Percentiles rank a stretch among this genome's conserved stretches.
These are phyloP conservation scores for Paracanthobrama guichenoti DNA, from an alignment of 2,113 vertebrate genomes.

Conservation along the genomic window DNA sequence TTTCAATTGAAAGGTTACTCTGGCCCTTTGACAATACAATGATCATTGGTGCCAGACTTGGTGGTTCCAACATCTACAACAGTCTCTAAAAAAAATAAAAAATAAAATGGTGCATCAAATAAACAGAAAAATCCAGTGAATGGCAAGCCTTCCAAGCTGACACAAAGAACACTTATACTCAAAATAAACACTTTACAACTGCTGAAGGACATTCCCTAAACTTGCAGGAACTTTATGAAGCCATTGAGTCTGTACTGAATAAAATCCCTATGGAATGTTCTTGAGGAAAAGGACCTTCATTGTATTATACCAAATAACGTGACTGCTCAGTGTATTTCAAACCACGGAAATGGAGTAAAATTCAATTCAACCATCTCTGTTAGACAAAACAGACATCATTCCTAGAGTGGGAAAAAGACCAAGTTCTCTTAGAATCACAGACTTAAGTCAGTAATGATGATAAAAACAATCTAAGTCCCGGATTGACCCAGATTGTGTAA, in stretches of 20 bases:
- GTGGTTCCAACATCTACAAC: conserved; percentile 22
- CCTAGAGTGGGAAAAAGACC: neutral
- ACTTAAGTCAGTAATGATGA: neutral
- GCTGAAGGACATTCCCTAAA: conserved; percentile 17
- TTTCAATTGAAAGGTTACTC: neutral
- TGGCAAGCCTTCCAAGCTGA: neutral
- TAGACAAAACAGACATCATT: neutral
- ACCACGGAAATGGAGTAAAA: neutral
- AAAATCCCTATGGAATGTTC: conserved; percentile 5
- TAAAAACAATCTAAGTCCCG: neutral
- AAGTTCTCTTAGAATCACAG: neutral
- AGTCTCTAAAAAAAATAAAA: neutral
- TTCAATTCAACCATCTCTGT: neutral
- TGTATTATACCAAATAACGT: conserved; percentile 20
- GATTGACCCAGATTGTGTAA: conserved; percentile 61
- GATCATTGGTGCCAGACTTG: neutral
- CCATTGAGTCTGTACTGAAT: neutral
- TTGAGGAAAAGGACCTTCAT: neutral
- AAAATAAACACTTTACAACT: conserved; percentile 10
- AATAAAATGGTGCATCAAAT: neutral
- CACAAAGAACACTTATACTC: neutral
- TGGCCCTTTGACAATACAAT: neutral
- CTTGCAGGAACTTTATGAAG: neutral
- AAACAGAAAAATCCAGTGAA: conserved; percentile 1
- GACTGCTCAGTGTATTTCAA: neutral